phyloP scores from a whole-genome alignment of 2,888 invertebrate genomes.

The Pilophorus perplexus region DNA sequence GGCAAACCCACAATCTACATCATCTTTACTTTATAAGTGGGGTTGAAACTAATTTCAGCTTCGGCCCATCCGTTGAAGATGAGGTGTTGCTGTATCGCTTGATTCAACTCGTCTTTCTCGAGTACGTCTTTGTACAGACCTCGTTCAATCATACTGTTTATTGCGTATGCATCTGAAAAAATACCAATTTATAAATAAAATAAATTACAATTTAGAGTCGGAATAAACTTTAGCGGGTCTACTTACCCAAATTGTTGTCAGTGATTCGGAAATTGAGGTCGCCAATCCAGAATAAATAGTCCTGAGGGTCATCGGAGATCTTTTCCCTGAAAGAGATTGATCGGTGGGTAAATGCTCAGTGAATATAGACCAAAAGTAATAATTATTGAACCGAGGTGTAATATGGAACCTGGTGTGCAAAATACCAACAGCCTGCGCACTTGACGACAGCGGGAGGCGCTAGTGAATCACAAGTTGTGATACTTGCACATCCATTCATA shows the following conservation, averaged over 20 bases:
- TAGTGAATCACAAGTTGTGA: no score
- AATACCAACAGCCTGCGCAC: no score
- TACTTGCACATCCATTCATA: no score
- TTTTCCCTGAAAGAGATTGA: conserved; percentile 1
- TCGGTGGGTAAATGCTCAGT: no score
- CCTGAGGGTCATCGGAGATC: not conserved
- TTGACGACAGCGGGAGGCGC: no score
- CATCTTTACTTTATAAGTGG: conserved; percentile 40
- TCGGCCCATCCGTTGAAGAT: conserved; percentile 39
- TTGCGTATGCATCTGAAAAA: conserved; percentile 5
- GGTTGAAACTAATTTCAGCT: conserved; percentile 39
- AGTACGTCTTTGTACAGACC: conserved; percentile 25
- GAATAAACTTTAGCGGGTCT: no score
- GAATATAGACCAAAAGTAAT: no score
- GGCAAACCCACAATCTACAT: no score
- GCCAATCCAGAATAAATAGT: conserved; percentile 44
- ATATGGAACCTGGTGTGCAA: no score
- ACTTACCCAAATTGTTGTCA: conserved; percentile 16
- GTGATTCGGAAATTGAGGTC: conserved; percentile 43
- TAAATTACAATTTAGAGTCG: not conserved
- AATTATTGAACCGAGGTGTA: no score
- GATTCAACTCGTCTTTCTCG: conserved; percentile 31
- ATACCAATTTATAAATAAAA: not conserved
- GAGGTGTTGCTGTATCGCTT: not conserved
- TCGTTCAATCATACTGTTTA: conserved; percentile 33